A percentile compares a stretch with the other conserved stretches of the same genome.
These are phyloP conservation scores for Peromyscus maniculatus DNA, from an alignment of 2,113 vertebrate species.

Conservation along the genomic window DNA sequence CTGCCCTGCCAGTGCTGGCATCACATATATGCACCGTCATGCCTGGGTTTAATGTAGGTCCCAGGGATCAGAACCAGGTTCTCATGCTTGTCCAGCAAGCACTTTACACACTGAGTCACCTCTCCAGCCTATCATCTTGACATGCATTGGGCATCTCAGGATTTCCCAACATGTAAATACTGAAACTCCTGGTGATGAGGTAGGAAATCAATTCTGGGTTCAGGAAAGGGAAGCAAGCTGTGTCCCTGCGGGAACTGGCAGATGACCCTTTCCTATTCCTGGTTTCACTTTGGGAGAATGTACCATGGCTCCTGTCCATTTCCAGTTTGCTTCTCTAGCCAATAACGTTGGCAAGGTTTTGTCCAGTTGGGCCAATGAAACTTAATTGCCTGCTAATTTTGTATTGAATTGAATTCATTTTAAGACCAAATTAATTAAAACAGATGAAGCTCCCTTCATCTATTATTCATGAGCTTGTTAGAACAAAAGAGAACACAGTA, in stretches of 20 bases:
- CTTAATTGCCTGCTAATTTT: constrained; percentile 88
- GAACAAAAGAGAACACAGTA: constrained; percentile 81
- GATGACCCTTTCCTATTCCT: neutral
- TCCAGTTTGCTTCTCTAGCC: constrained; percentile 27
- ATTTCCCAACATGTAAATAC: neutral
- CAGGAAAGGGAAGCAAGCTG: neutral
- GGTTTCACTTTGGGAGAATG: neutral
- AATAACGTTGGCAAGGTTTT: constrained; percentile 63
- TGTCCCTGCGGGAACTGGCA: neutral
- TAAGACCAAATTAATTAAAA: constrained; percentile 88
- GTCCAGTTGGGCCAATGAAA: constrained; percentile 81
- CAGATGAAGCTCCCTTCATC: constrained; percentile 85
- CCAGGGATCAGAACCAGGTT: neutral
- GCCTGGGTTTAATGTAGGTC: neutral
- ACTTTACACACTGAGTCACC: neutral
- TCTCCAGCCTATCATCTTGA: neutral
- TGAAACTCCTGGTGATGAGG: constrained; percentile 11
- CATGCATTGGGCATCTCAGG: neutral
- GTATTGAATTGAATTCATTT: constrained; percentile 87
- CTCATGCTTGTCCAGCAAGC: neutral
- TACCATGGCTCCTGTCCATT: neutral
- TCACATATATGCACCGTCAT: neutral
- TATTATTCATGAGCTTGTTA: constrained; percentile 87
- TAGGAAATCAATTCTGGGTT: neutral
- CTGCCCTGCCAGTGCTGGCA: neutral